phyloP scores from a whole-genome alignment of 2,888 invertebrate species.

The Dichetophora obliterata region DNA sequence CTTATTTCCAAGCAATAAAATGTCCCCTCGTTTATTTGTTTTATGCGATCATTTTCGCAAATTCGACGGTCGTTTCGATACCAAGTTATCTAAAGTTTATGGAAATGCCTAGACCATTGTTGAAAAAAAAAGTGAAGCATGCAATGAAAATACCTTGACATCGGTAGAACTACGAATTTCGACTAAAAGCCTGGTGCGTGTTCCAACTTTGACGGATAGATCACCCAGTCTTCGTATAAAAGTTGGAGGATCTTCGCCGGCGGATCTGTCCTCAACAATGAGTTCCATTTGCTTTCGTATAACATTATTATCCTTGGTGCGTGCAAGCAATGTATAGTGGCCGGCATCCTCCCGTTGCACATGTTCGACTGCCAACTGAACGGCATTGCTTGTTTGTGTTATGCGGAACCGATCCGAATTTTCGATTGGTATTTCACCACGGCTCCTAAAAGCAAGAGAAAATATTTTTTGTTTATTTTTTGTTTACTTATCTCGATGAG shows the following conservation, averaged over 20 bases:
- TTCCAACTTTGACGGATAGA: slow-evolving; percentile 90
- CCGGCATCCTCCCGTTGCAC: slow-evolving; percentile 81
- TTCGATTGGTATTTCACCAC: slow-evolving; percentile 75
- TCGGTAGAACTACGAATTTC: slow-evolving; percentile 86
- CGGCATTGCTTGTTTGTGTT: slow-evolving; percentile 73
- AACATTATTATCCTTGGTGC: slow-evolving; percentile 72
- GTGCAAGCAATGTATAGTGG: slow-evolving; percentile 80
- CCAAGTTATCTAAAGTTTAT: slow-evolving; percentile 81
- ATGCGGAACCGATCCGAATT: slow-evolving; percentile 77
- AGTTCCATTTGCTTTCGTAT: slow-evolving; percentile 73
- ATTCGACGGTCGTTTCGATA: slow-evolving; percentile 85
- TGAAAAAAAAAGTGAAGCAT: background rate
- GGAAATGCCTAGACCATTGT: background rate
- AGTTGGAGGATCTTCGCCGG: slow-evolving; percentile 82
- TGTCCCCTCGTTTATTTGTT: slow-evolving; percentile 85
- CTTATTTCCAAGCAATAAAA: slow-evolving; percentile 88
- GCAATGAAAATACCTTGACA: slow-evolving; percentile 75
- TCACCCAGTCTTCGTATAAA: slow-evolving; percentile 88
- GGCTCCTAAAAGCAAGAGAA: slow-evolving; percentile 66
- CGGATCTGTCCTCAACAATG: slow-evolving; percentile 73
- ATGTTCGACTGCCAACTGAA: slow-evolving; percentile 82
- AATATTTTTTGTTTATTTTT: background rate
- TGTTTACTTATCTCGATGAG: background rate
- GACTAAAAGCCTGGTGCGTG: slow-evolving; percentile 85
- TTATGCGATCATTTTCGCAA: slow-evolving; percentile 81